Base-by-base conservation (phyloP, 2,888 invertebrate species). In the Acanthosepion esculentum region DNA sequence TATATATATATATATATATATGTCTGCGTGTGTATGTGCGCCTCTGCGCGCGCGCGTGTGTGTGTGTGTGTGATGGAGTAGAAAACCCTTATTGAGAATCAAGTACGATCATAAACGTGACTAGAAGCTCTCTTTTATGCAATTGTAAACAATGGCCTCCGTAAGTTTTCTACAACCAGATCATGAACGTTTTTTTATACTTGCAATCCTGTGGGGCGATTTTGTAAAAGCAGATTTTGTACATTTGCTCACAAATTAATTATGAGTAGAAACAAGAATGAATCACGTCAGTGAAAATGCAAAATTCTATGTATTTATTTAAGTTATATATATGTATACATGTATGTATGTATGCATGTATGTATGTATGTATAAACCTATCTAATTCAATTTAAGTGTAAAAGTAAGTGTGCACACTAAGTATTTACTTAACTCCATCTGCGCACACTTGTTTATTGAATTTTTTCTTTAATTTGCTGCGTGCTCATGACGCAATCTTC, bases 381-480 rank as follows among this genome's bases (percentile, higher is more conserved):
- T 78, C n/a, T 33, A 33, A n/a, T 33, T n/a, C n/a, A 33, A 78
- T 15, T 29, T 78, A 78, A 26, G n/a, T 78, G 10, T 78, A 26
- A 3, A 41, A 41, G 12, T n/a, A 78, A 33, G n/a, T 78, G 15
- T 10, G 78, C 78, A 78, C 15, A 78, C n/a, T 78, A 78, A n/a
- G 78, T 78, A n/a, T 78, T 78, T 78, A n/a, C n/a, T 78, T n/a
- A 78, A n/a, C 78, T n/a, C n/a, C 78, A 78, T 78, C 78, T 78
- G 78, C 78, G 33, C 33, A 78, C n/a, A 78, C 78, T 78, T 78
- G n/a, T 78, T 78, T 33, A n/a, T 78, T 12, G 33, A 33, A 33
- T 18, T 59, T 59, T 59, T 59, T 33, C n/a, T 33, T n/a, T 18
- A 33, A 12, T 33, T 78, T n/a, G n/a, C 23, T 78, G 8, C 33